These are phyloP conservation scores for Phengaris arion DNA, from an alignment of 2,888 invertebrate genomes.

Conservation along the genomic window DNA sequence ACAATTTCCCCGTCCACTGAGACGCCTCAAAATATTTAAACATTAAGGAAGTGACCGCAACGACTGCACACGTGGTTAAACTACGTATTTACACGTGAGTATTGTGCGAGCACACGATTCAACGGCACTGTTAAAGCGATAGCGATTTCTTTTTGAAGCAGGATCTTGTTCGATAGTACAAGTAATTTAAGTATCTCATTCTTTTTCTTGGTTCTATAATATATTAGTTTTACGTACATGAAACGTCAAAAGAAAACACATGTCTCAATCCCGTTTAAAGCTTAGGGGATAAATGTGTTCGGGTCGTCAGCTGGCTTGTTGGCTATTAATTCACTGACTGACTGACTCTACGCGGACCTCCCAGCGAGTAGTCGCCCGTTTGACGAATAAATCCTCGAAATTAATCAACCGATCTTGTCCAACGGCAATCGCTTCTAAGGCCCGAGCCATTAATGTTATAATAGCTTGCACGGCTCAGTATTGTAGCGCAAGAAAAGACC, in stretches of 20 bases:
- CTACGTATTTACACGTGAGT: no score
- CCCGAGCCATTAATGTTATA: constrained; percentile 27
- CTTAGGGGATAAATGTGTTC: not conserved
- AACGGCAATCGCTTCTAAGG: constrained; percentile 28
- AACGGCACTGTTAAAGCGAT: no score
- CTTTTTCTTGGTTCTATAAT: not conserved
- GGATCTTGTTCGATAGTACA: no score
- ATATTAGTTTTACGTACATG: not conserved
- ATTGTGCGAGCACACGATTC: no score
- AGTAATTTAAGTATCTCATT: no score
- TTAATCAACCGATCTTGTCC: constrained; percentile 27
- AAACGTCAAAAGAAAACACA: not conserved
- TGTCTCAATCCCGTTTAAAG: not conserved
- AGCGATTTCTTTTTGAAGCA: no score
- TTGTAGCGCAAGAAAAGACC: constrained; percentile 18
- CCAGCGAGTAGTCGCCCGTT: constrained; percentile 53
- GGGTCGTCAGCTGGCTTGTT: constrained; percentile 46
- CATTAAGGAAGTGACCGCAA: no score
- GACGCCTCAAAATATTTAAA: no score
- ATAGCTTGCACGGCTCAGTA: constrained; percentile 23
- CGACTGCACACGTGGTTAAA: no score
- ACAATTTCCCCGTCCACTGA: no score
- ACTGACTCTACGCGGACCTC: constrained; percentile 57
- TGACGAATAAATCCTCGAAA: constrained; percentile 31
- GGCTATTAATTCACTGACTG: constrained; percentile 61